Base-by-base conservation (phyloP, 2,888 invertebrate genomes). In the Hemistola chrysoprasaria region DNA sequence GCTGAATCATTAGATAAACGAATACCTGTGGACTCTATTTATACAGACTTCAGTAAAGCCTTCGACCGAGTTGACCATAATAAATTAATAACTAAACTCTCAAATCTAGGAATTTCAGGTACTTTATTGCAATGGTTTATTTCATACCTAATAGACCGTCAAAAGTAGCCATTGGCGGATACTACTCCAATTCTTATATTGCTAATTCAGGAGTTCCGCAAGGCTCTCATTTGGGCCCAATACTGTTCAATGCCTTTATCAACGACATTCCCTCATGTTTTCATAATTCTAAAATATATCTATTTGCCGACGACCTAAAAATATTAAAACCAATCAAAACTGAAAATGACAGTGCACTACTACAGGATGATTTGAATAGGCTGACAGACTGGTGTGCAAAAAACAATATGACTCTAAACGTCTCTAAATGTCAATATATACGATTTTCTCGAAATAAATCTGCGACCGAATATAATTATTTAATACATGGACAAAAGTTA, bases 11-110 rank as follows among this genome's bases (percentile, higher is more conserved):
- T 32, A 2, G 32, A 32, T 11, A n/a, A 11, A 16, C 23, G 24
- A 8, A 16, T 16, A 16, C 2, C 21, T 21, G 7, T 29, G 1
- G 29, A 29, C 8, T 7, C 29, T 20, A 29, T 29, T 6, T 29
- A 16, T 16, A 16, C 16, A 16, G 32, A 32, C 7, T 16, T 32
- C 22, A 31, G 31, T 10, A 31, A 31, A 22, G 31, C 31, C 10
- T 31, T 31, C 7, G 31, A 31, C 11, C 22, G 22, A 7, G 31
- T 31, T 7, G 10, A 31, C 22, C 31, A 7, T 16, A 16, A 16
- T 16, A 16, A 3, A 3, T 16, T 16, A 16, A 16, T 16, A 16
- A 16, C 2, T 16, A 31, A 31, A 9, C 8, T 31, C 2, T 8
- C 31, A 3, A 3, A 7, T 5, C 11, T n/a, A 11, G 32, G 32